Base-by-base conservation (phyloP, 2,797 vertebrate genomes). In the Leontocebus nigricollis region DNA sequence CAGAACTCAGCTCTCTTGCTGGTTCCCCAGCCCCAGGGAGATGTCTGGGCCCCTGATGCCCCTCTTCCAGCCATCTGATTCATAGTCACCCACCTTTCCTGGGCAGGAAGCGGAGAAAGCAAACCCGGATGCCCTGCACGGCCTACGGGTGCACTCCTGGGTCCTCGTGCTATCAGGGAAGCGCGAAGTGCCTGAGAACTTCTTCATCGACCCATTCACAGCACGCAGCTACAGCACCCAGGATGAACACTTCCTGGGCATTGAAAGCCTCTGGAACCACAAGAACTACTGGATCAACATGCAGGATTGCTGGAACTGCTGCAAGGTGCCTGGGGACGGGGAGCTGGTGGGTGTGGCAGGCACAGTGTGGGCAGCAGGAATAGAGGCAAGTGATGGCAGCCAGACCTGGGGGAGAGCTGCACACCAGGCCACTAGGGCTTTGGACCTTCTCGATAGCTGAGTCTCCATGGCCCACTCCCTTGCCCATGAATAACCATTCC, bases 211-310 rank as follows among this genome's bases (percentile, higher is more conserved):
- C 88, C 98, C 99, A 0, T 98, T 99, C 88, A 99, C 99, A 0
- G 99, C 99, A 0, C 98, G 96, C 36, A 98, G 98, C 95, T 99
- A 99, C 96, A 76, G 97, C 82, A 99, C 99, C 5, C 86, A 27
- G 0, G 98, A 99, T 0, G 94, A 98, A 0, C 92, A 96, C 91
- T 99, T 99, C 98, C 99, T 99, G 96, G 99, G 99, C 26, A 98
- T 99, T 0, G 99, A 99, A 98, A 99, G 99, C 27, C 10, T 99
- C 89, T 99, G 99, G 99, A 99, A 99, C 98, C 98, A 99, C 48
- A 98, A 95, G 91, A 99, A 99, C 98, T 99, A 99, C 98, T 99
- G 99, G 98, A 98, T 99, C 95, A 99, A 99, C 98, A 99, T 99
- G 99, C 99, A 99, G 98, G 99, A 99, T 97, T 99, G 99, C 94